Evolutionary conservation across 2,797 vertebrate species (phyloP), one percentile per base, ranked within the genome.

Genomic region (Enteromius trimaculatus): DNA sequence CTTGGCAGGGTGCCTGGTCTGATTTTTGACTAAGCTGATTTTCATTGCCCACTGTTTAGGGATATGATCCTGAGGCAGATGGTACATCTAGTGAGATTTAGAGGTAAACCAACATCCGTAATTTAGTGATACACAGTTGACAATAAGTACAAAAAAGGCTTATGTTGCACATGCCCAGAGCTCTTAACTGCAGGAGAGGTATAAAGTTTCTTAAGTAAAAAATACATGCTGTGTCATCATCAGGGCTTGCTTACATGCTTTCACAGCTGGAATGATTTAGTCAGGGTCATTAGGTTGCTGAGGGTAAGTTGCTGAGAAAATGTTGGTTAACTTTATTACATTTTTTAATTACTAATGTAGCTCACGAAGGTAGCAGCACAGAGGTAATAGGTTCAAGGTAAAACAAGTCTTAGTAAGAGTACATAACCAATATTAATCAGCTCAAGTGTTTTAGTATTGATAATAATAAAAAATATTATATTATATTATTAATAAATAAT

Each of bases 11-110:
- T 31, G 69, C 81, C 87, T 84, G 77, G 83, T 86, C 87, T 87
- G 85, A 90, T 84, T 78, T 84, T 77, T 78, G 75, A 85, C 80
- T 89, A 91, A 91, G 87, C 86, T 80, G 87, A 82, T 89, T 77
- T 80, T 87, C 79, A 86, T 78, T 86, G 88, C 78, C 58, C 88
- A 86, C 81, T 87, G 77, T 87, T 87, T 71, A 82, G 47, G 87
- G 77, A 72, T 80, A 55, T 76, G 78, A 79, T 77, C 69, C 58
- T n/a, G 42, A 81, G 75, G 77, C 85, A 92, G 89, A 90, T 90
- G 90, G 89, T 79, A 79, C 44, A 76, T 66, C 60, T 47, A n/a
- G 34, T 3, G 14, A 39, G 75, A 68, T 81, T 83, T 79, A 47
- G 26, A 49, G 31, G 39, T 53, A 60, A 80, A 84, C 29, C 77